Percentiles rank a stretch among this genome's conserved stretches.
Conservation (phyloP, 2,113 vertebrate genomes). For the Phocoena sinus region DNA sequence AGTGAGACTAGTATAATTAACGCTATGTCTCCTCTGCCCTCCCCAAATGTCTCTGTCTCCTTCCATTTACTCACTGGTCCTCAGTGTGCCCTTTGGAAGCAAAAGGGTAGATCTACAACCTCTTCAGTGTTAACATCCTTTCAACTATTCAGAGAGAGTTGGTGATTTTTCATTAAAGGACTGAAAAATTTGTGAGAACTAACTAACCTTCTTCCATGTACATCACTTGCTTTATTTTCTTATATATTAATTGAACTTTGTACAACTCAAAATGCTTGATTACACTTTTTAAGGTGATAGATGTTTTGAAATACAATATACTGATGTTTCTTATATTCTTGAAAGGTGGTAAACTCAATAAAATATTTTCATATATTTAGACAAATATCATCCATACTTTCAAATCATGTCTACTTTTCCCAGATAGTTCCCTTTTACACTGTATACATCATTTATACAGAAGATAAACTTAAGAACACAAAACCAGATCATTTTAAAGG, state of each 20-base stretch:
- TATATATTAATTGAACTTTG: neutral
- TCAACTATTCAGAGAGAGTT: neutral
- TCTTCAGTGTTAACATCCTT: neutral
- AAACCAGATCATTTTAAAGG: neutral
- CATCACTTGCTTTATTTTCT: neutral
- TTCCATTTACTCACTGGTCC: neutral
- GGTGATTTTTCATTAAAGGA: neutral
- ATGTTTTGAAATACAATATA: neutral
- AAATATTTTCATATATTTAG: neutral
- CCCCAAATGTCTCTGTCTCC: neutral
- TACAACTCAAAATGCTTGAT: neutral
- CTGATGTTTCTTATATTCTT: neutral
- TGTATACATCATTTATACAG: neutral
- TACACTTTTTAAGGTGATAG: neutral
- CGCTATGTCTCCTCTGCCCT: neutral
- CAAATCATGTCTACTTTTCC: neutral
- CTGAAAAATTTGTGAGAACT: neutral
- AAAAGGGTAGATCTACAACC: neutral
- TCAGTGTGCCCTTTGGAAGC: neutral
- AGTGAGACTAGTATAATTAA: neutral
- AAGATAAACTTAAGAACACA: neutral
- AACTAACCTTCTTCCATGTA: neutral
- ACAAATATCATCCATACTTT: neutral
- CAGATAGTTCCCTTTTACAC: neutral
- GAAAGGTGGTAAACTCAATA: neutral